Conservation (phyloP, 2,113 vertebrate genomes). For the Emydocephalus ijimae region DNA sequence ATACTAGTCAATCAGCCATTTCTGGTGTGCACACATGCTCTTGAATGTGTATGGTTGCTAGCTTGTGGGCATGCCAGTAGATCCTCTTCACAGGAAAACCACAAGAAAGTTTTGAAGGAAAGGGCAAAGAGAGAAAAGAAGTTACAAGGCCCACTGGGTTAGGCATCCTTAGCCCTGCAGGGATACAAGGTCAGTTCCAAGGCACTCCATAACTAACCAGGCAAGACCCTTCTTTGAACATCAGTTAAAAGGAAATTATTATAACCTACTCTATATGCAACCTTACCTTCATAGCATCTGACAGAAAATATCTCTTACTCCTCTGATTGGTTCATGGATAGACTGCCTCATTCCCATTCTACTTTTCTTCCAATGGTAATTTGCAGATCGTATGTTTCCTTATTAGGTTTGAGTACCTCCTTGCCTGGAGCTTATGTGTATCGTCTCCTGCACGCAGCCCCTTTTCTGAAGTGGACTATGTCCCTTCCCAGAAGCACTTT, state of each 20-base stretch:
- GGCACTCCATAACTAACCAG: conserved; percentile 63
- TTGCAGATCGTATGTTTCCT: not conserved
- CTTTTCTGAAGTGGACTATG: not conserved
- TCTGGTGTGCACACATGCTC: not conserved
- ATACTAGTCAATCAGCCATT: not conserved
- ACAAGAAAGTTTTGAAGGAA: conserved; percentile 44
- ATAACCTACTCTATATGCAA: conserved; percentile 62
- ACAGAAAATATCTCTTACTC: conserved; percentile 47
- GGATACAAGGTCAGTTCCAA: conserved; percentile 36
- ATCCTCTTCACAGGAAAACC: conserved; percentile 13
- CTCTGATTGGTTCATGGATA: not conserved
- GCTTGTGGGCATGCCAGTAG: not conserved
- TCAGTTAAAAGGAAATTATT: conserved; percentile 65
- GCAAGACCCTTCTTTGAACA: conserved; percentile 70
- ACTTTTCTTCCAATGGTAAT: conserved; percentile 4
- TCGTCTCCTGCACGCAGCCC: rapidly evolving
- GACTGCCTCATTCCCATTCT: not conserved
- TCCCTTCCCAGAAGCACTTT: not conserved
- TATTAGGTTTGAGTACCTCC: rapidly evolving
- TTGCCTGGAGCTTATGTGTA: not conserved
- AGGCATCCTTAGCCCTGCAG: conserved; percentile 36
- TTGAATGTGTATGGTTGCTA: not conserved
- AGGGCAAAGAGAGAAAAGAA: conserved; percentile 32
- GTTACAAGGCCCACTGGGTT: conserved; percentile 49
- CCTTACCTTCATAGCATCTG: conserved; percentile 41